Percentiles rank a stretch among this genome's conserved stretches.
phyloP scores from a whole-genome alignment of 2,113 vertebrate genomes.

The Oryctolagus cuniculus region mOryCun1.1 NC_091436.1:93073001-93073500 shows the following conservation, averaged over 20 bases:
- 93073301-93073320: background rate
- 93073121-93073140: background rate
- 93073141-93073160: background rate
- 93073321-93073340: background rate
- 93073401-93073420: background rate
- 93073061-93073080: background rate
- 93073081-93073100: background rate
- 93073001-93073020: background rate
- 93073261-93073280: background rate
- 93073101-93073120: background rate
- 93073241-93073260: background rate
- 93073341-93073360: background rate
- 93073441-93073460: background rate
- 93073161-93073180: background rate
- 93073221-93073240: background rate
- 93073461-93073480: conserved; percentile 5
- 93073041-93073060: background rate
- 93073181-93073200: background rate
- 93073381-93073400: background rate
- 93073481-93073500: background rate
- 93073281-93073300: background rate
- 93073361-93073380: background rate
- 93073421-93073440: background rate
- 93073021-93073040: background rate
- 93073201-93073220: background rate